A percentile compares a stretch with the other conserved stretches of the same genome.
These are phyloP conservation scores for Malacoctenus gilli DNA, from an alignment of 2,797 vertebrate genomes.

Conservation along the genomic window DNA sequence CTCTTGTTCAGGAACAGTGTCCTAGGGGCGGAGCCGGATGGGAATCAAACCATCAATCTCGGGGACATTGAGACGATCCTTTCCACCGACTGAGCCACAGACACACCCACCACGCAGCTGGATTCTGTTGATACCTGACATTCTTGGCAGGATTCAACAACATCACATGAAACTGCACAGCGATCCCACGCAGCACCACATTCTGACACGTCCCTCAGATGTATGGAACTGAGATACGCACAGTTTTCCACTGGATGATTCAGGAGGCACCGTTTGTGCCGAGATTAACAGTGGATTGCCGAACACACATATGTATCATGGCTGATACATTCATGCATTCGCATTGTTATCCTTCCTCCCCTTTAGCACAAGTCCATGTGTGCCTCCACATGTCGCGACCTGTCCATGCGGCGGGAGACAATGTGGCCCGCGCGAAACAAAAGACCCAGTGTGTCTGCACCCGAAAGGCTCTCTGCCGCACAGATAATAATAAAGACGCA, in stretches of 20 bases:
- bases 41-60: no score
- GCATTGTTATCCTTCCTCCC: no score
- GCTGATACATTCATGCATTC: no score
- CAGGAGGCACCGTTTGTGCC: no score
- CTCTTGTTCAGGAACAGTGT: no score
- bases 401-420: conserved; percentile 25
- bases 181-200: conserved; percentile 28
- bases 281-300: no score
- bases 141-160: conserved; percentile 47
- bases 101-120: conserved; percentile 11
- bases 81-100: no score
- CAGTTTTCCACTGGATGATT: conserved; percentile 23
- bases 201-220: conserved; percentile 35
- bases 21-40: no score
- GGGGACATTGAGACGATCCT: no score
- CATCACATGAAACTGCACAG: conserved; percentile 42
- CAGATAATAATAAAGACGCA: conserved; percentile 30
- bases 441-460: conserved; percentile 44
- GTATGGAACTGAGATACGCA: conserved; percentile 14
- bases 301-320: no score
- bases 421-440: conserved; percentile 41
- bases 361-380: neutral
- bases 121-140: conserved; percentile 38
- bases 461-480: conserved; percentile 18
- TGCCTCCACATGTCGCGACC: conserved; percentile 30